phyloP scores from a whole-genome alignment of 2,113 vertebrate genomes.

The Saccopteryx bilineata region DNA sequence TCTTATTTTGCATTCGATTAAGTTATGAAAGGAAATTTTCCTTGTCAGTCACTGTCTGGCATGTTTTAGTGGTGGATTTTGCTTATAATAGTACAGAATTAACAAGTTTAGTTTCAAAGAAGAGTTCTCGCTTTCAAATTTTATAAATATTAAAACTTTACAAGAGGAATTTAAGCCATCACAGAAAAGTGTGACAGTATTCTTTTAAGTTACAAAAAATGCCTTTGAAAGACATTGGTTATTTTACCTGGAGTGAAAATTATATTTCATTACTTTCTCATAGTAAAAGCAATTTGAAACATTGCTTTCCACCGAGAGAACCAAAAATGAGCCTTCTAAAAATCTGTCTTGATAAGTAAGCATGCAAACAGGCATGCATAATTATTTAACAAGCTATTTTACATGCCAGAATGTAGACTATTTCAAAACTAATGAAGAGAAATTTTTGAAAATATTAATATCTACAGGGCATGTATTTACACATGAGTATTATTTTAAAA shows the following conservation, averaged over 20 bases:
- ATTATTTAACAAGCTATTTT: slow-evolving; percentile 65
- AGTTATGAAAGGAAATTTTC: slow-evolving; percentile 65
- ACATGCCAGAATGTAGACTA: slow-evolving; percentile 41
- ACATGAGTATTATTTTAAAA: background rate
- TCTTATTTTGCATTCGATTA: slow-evolving; percentile 56
- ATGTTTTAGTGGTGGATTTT: slow-evolving; percentile 55
- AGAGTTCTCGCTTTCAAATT: background rate
- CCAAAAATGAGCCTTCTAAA: slow-evolving; percentile 54
- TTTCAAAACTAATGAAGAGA: slow-evolving; percentile 45
- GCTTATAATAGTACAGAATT: background rate
- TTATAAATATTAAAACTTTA: slow-evolving; percentile 65
- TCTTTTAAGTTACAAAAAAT: slow-evolving; percentile 49
- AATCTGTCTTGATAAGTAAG: slow-evolving; percentile 66
- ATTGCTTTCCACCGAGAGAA: slow-evolving; percentile 43
- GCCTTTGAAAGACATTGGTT: slow-evolving; percentile 38
- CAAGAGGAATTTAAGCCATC: slow-evolving; percentile 14
- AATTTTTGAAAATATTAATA: slow-evolving; percentile 54
- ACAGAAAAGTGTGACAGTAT: slow-evolving; percentile 26
- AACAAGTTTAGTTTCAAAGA: slow-evolving; percentile 57
- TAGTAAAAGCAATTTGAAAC: slow-evolving; percentile 33
- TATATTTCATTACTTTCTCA: slow-evolving; percentile 61
- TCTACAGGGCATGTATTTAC: background rate
- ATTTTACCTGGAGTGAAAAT: slow-evolving; percentile 55
- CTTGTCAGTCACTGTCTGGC: slow-evolving; percentile 57
- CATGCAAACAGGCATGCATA: slow-evolving; percentile 58